Conservation (phyloP, 1,140 invertebrate genomes). For the Streblospio benedicti region DNA sequence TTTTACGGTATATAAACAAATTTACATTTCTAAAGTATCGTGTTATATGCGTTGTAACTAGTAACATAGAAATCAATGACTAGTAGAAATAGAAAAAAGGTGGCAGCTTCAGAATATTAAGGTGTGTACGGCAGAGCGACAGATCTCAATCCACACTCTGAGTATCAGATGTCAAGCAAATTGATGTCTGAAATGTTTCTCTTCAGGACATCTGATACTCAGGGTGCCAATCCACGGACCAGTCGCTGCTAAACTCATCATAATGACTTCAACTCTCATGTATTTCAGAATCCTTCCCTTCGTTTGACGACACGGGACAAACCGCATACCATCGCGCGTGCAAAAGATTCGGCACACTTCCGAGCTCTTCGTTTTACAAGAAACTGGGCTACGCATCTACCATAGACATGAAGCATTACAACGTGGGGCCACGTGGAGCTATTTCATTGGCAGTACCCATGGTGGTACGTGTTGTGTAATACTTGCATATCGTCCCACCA, state of each 20-base stretch:
- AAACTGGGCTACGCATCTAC: background rate
- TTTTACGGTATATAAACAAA: no score
- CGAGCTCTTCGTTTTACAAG: background rate
- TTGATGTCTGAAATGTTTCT: background rate
- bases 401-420: constrained; percentile 10
- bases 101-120: background rate
- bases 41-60: no score
- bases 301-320: constrained; percentile 4
- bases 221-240: background rate
- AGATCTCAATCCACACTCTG: background rate
- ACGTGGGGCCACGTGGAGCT: background rate
- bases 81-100: background rate
- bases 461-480: constrained; percentile 4
- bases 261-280: background rate
- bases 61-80: no score
- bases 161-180: background rate
- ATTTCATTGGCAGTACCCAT: constrained; percentile 1
- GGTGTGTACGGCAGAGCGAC: background rate
- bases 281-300: background rate
- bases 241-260: background rate
- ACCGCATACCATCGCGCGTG: constrained; percentile 2
- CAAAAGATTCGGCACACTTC: background rate
- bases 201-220: background rate
- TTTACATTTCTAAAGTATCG: no score
- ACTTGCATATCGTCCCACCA: no score